A percentile compares a stretch with the other conserved stretches of the same genome.
Conservation (phyloP, 2,888 invertebrate species). For the Salticus scenicus region DNA sequence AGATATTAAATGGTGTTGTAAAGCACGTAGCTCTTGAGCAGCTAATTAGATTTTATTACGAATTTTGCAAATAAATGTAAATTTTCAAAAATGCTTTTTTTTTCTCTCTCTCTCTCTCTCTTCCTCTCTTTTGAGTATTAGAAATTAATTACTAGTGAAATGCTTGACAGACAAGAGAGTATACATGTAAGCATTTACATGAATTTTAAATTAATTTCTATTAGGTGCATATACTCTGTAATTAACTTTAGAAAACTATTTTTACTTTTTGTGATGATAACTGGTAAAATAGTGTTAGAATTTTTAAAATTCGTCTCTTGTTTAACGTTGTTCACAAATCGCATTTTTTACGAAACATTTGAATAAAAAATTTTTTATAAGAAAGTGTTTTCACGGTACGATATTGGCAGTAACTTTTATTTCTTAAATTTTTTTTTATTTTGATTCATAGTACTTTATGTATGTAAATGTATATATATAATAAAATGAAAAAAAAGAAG, state of each 20-base stretch:
- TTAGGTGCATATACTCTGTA: neutral
- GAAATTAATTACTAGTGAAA: neutral
- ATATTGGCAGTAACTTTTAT: constrained; percentile 2
- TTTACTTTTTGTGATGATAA: constrained; percentile 2
- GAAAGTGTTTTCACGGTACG: too few species aligned
- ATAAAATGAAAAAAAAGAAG: neutral
- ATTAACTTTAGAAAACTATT: neutral
- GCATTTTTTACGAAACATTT: too few species aligned
- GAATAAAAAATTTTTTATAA: too few species aligned
- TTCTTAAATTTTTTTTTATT: neutral
- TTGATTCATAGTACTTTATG: neutral
- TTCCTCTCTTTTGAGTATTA: neutral
- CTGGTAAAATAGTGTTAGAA: constrained; percentile 10
- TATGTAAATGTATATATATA: neutral
- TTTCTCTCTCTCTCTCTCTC: too few species aligned
- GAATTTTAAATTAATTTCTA: neutral
- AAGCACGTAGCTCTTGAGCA: constrained; percentile 11
- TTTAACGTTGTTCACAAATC: too few species aligned
- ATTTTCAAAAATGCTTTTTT: neutral
- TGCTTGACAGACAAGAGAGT: neutral
- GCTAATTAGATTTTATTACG: neutral
- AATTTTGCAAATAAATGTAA: constrained; percentile 3
- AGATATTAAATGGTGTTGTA: constrained; percentile 7
- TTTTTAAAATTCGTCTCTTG: neutral
- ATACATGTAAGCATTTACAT: neutral